Percentiles rank a stretch among this genome's conserved stretches.
Conservation (phyloP, 2,113 vertebrate genomes). For the Microtus richardsoni region DNA sequence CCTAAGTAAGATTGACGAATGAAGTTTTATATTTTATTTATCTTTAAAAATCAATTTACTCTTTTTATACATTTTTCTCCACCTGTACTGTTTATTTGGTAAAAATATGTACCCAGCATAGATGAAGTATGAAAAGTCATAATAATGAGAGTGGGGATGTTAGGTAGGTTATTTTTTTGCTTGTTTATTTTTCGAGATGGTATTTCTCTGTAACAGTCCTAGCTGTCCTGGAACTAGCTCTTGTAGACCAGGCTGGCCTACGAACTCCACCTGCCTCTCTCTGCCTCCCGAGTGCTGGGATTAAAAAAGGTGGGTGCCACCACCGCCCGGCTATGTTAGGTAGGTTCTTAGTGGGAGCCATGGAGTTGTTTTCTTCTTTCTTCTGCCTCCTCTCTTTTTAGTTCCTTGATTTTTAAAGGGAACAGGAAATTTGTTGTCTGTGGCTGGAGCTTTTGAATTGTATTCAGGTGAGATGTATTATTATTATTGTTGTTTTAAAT, state of each 20-base stretch:
- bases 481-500: background rate
- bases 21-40: background rate
- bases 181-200: too few relatives aligned
- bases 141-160: background rate
- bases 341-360: background rate
- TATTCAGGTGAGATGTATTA: background rate
- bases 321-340: background rate
- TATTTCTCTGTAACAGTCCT: too few relatives aligned
- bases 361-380: background rate
- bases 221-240: too few relatives aligned
- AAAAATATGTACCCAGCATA: background rate
- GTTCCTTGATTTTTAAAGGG: conserved; percentile 26
- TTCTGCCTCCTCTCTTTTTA: background rate
- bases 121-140: background rate
- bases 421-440: background rate
- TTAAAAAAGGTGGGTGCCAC: too few relatives aligned
- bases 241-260: too few relatives aligned
- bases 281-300: too few relatives aligned
- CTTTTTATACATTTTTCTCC: background rate
- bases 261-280: too few relatives aligned
- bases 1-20: background rate
- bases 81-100: conserved; percentile 8
- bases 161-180: background rate
- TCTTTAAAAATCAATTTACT: background rate
- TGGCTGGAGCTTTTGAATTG: background rate